These are phyloP conservation scores for Cactoblastis cactorum DNA, from an alignment of 2,888 invertebrate species.

Conservation along the genomic window DNA sequence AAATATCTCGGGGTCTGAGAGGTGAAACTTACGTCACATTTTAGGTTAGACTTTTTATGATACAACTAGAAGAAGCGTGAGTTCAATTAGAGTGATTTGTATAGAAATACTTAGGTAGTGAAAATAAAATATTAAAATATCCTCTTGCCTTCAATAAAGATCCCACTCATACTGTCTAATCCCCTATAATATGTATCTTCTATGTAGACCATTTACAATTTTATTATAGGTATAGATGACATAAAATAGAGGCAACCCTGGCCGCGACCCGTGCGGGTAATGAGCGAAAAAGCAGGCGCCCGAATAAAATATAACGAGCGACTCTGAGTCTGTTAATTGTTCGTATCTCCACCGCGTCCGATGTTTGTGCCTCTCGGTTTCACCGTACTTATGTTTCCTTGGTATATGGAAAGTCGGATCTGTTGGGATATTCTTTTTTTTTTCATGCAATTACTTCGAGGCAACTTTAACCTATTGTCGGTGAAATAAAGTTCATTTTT, in stretches of 20 bases:
- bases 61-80: too few relatives aligned
- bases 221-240: too few relatives aligned
- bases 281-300: conserved; percentile 33
- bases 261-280: conserved; percentile 24
- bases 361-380: conserved; percentile 3
- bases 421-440: conserved; percentile 1
- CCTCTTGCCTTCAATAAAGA: too few relatives aligned
- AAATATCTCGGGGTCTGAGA: too few relatives aligned
- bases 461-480: background rate
- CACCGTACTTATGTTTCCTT: conserved; percentile 1
- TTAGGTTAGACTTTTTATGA: too few relatives aligned
- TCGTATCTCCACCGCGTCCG: conserved; percentile 40
- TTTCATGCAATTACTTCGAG: background rate
- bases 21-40: too few relatives aligned
- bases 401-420: conserved; percentile 8
- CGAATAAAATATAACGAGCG: conserved; percentile 34
- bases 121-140: too few relatives aligned
- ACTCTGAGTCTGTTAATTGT: conserved; percentile 30
- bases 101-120: too few relatives aligned
- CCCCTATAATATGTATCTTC: too few relatives aligned
- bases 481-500: background rate
- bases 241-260: conserved; percentile 25
- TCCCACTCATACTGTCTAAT: too few relatives aligned
- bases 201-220: too few relatives aligned
- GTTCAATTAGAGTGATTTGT: too few relatives aligned